Base-by-base conservation (phyloP, 1,140 invertebrate species). In the Zaprionus tsacasi region DNA sequence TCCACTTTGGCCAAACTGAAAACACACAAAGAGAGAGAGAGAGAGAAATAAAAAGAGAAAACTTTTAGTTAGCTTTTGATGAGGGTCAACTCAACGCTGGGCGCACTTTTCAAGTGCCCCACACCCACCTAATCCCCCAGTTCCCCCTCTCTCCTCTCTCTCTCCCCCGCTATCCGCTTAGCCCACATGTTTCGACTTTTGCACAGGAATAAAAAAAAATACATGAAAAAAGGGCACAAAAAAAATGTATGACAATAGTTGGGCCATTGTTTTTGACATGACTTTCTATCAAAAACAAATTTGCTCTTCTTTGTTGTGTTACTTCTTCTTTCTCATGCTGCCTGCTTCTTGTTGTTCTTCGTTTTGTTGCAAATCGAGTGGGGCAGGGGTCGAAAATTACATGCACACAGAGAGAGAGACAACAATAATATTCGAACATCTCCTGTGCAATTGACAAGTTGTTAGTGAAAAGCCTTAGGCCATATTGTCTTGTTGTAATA, bases 1-100 rank as follows among this genome's bases (percentile, higher is more conserved):
- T 89, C 85, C 85, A 89, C 85, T 89, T 89, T 89, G 79, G 81
- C 70, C 85, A 73, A 73, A 81, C 80, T 79, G 81, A 81, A 74
- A 89, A 86, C 70, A 75, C 69, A 70, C 45, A 63, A 7, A 43
- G 40, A 15, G 35, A 43, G 40, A 15, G 6, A 43, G 6, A 6
- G 40, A 45, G 40, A 30, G 58, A 11, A 74, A 76, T 64, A 45
- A 76, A 81, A 85, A 90, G 81, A 70, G 81, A 89, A 89, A 89
- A 89, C 71, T 89, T 89, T 89, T 89, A 89, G 85, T 89, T 89
- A 90, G 85, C 85, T 89, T 89, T 89, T 89, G 85, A 89, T 89
- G 86, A 89, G 85, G 85, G 85, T 89, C 85, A 90, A 89, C 86
- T 90, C 76, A 90, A 72, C 78, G 72, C 68, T 78, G 76, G 70